Evolutionary conservation across 2,797 vertebrate genomes (phyloP).

Genomic region (Phataginus tricuspis): DNA sequence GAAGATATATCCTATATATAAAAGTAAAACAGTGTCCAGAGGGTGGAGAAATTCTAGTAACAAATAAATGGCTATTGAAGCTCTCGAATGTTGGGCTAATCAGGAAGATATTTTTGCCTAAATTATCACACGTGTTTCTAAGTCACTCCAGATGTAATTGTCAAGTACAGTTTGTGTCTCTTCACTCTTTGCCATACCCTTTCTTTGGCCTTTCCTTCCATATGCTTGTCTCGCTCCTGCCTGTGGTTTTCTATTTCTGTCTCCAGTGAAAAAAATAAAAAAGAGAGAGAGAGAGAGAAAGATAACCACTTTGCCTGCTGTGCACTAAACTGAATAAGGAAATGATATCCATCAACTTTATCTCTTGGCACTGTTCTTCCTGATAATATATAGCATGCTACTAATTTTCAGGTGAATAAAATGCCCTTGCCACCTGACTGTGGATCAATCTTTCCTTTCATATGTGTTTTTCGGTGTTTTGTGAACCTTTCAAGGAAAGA

Average conservation of each 20-base stretch:
- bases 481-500: slow-evolving; percentile 13
- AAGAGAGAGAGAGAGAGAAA: background rate
- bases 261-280: background rate
- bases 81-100: slow-evolving; percentile 29
- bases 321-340: slow-evolving; percentile 65
- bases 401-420: slow-evolving; percentile 69
- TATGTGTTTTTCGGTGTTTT: slow-evolving; percentile 35
- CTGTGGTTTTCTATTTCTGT: slow-evolving; percentile 71
- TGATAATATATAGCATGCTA: slow-evolving; percentile 48
- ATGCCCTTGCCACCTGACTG: slow-evolving; percentile 15
- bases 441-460: slow-evolving; percentile 17
- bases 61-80: slow-evolving; percentile 17
- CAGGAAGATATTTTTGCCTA: slow-evolving; percentile 52
- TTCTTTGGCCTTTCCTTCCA: slow-evolving; percentile 73
- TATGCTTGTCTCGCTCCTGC: slow-evolving; percentile 71
- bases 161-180: slow-evolving; percentile 47
- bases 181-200: slow-evolving; percentile 52
- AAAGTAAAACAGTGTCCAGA: background rate
- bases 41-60: background rate
- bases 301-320: slow-evolving; percentile 54
- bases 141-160: slow-evolving; percentile 61
- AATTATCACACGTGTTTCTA: slow-evolving; percentile 46
- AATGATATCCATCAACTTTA: slow-evolving; percentile 64
- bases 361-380: slow-evolving; percentile 58
- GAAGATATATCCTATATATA: background rate